Conservation (phyloP, 2,797 vertebrate species). For the Urocyon cinereoargenteus region DNA sequence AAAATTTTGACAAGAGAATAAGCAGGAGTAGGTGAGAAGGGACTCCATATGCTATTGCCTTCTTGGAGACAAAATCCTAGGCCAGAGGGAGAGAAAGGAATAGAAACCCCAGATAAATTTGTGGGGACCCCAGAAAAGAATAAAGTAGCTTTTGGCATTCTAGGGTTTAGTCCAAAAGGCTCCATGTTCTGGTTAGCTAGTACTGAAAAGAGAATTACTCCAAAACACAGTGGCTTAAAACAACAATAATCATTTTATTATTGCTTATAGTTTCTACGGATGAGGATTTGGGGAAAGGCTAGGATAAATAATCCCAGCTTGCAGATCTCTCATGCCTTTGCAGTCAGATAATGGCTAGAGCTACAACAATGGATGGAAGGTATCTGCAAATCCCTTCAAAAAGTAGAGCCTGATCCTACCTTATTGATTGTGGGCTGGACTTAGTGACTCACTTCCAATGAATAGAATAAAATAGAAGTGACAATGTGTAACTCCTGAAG, state of each 20-base stretch:
- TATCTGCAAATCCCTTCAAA: neutral
- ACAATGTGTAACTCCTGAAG: neutral
- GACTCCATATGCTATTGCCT: neutral
- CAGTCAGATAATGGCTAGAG: neutral
- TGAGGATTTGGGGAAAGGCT: neutral
- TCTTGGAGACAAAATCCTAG: neutral
- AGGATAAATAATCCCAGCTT: neutral
- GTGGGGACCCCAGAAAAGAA: neutral
- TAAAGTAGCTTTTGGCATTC: neutral
- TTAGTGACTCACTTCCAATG: slow-evolving; percentile 11
- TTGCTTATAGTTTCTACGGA: neutral
- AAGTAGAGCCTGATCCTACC: neutral
- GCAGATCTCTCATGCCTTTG: neutral
- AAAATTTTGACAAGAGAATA: neutral
- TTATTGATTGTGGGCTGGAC: neutral
- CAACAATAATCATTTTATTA: neutral
- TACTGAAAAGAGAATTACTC: neutral
- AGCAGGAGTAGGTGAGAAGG: neutral
- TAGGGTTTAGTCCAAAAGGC: neutral
- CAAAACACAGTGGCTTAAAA: neutral
- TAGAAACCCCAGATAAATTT: neutral
- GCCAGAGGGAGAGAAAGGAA: neutral
- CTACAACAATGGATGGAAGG: neutral
- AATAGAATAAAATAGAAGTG: neutral
- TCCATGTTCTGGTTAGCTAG: neutral